Base-by-base conservation (phyloP, 2,888 invertebrate genomes). In the Athrips mouffetella region DNA sequence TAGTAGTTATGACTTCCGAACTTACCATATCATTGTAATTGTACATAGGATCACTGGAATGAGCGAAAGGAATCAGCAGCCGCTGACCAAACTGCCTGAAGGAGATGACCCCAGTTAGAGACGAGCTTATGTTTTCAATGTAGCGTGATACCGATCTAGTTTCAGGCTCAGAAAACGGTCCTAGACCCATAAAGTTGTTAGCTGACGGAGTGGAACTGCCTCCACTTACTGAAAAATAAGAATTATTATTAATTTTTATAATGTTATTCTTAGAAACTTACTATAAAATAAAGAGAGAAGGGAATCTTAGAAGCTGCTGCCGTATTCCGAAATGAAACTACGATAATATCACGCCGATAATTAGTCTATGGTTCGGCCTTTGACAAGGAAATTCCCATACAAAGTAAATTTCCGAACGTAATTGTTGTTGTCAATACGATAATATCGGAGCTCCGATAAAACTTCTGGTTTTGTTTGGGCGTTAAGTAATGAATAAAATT, bases 31-130 rank as follows among this genome's bases (percentile, higher is more conserved):
- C 75, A 53, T 79, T 47, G 45, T 89, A 89, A 59, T 91, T 91
- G 2, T 72, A 75, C 29, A 89, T 69, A 0, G 73, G 76, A 0
- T 67, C 71, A 0, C 66, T 70, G 0, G 75, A 68, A 46, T 90
- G 89, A 0, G 92, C 92, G 55, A 90, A 91, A 0, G 92, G 92
- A 11, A 91, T 78, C 5, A 92, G 64, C 15, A 92, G 64, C 7
- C 82, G 79, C 57, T 93, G 93, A 0, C 92, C 91, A 63, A 91
- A 93, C 0, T 91, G 89, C 59, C 93, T 91, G 57, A 93, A 90
- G 0, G 91, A 90, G 1, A 94, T 61, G 59, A 91, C 91, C 0
- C 90, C 85, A 4, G 70, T 70, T 0, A 91, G 65, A n/a, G 76
- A 74, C 1, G 75, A 64, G 18, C 75, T 62, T n/a, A 90, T 74